A percentile compares a stretch with the other conserved stretches of the same genome.
Conservation (phyloP, 2,113 vertebrate genomes). For the Muntiacus muntjak region DNA sequence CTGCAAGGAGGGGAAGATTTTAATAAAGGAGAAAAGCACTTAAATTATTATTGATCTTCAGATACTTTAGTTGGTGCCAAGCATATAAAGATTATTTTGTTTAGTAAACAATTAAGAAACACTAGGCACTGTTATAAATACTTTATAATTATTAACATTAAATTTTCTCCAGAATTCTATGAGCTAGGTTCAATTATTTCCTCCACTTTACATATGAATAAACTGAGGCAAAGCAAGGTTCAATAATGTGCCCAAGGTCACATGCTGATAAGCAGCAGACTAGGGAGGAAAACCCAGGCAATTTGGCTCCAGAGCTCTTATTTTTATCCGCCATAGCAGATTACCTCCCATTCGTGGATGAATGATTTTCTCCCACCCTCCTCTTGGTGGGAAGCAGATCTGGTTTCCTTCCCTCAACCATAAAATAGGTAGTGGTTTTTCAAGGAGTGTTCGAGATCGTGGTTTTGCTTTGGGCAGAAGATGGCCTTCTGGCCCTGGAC, state of each 20-base stretch:
- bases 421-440: background rate
- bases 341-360: background rate
- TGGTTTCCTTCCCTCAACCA: background rate
- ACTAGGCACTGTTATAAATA: background rate
- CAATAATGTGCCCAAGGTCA: background rate
- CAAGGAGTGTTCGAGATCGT: background rate
- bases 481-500: background rate
- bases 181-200: background rate
- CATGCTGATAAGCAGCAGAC: background rate
- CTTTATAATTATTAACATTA: constrained; percentile 27
- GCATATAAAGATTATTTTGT: constrained; percentile 23
- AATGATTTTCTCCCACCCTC: background rate
- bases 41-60: constrained; percentile 13
- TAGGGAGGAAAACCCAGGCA: background rate
- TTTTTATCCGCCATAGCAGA: background rate
- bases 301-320: background rate
- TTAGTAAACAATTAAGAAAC: constrained; percentile 16
- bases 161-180: background rate
- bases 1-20: background rate
- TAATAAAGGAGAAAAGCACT: constrained; percentile 14
- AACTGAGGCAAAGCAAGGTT: background rate
- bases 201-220: background rate
- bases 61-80: constrained; percentile 19
- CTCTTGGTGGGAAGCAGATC: background rate
- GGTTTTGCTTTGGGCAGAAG: background rate